Base-by-base conservation (phyloP, 2,797 vertebrate genomes). In the Yasuhikotakia modesta region DNA sequence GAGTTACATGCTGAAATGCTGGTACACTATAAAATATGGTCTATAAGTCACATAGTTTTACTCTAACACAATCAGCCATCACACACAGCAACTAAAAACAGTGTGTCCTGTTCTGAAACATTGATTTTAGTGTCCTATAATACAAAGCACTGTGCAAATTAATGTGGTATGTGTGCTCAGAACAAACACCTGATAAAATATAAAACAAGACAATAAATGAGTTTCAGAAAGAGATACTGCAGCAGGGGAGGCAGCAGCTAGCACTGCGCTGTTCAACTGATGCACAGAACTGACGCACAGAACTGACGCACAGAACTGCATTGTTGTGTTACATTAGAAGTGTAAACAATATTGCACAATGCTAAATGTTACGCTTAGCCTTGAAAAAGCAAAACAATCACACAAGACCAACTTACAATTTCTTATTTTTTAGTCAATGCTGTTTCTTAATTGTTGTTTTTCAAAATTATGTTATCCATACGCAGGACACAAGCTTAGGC, bases 401-500 rank as follows among this genome's bases (percentile, higher is more conserved):
- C 35, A 50, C n/a, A n/a, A n/a, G n/a, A n/a, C 8, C 22, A 27
- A 4, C 5, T 48, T 50, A 11, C 35, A 48, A 32, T n/a, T 45
- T n/a, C n/a, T n/a, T n/a, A 32, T 32, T 32, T 32, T 39, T 39
- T 39, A 39, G 35, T 39, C 7, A 39, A 39, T 8, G 6, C 35
- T n/a, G 84, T 79, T 83, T 78, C 87, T 74, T 88, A 45, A 78
- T 5, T 17, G n/a, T n/a, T n/a, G n/a, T n/a, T n/a, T n/a, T n/a
- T n/a, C n/a, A n/a, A n/a, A n/a, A n/a, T n/a, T n/a, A n/a, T n/a
- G 10, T 57, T 61, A 43, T 70, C 8, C 35, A 24, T 71, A 81
- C 11, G 72, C 57, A 75, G 21, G 50, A 16, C 63, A 24, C 52
- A 58, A 30, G 22, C n/a, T n/a, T n/a, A n/a, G n/a, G 89, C 46